phyloP scores from a whole-genome alignment of 2,888 invertebrate species.

The Desoria tigrina region DNA sequence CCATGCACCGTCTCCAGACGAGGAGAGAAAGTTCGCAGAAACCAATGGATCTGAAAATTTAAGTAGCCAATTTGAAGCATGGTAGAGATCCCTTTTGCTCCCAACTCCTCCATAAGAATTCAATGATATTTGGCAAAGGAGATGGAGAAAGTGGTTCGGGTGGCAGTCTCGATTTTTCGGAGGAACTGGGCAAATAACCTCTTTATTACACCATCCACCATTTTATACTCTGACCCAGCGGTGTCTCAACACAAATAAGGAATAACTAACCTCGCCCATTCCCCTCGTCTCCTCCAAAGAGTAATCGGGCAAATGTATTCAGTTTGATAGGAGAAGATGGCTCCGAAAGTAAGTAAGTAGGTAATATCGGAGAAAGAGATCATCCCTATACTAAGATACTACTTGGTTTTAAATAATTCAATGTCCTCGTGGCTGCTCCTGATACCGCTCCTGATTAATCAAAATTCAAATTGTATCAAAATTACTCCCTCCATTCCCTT shows the following conservation, averaged over 20 bases:
- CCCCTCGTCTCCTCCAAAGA: no score
- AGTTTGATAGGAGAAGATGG: no score
- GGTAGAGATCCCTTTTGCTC: not conserved
- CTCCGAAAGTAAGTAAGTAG: no score
- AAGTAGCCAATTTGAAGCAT: constrained; percentile 33
- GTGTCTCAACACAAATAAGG: constrained; percentile 1
- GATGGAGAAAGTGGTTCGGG: not conserved
- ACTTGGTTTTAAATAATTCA: no score
- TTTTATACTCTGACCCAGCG: constrained; percentile 6
- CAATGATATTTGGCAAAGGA: constrained; percentile 11
- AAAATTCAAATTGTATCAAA: constrained; percentile 15
- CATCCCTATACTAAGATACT: no score
- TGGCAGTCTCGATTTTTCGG: not conserved
- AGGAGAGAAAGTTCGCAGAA: constrained; percentile 9
- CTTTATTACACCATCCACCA: constrained; percentile 5
- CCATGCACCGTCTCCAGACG: no score
- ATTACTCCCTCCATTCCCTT: constrained; percentile 1
- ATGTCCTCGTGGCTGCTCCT: no score
- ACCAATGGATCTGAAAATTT: constrained; percentile 43
- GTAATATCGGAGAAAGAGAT: no score
- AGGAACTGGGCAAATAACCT: constrained; percentile 4
- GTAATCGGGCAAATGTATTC: no score
- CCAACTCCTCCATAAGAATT: constrained; percentile 7
- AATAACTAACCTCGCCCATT: no score
- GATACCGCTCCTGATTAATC: constrained; percentile 13